phyloP scores from a whole-genome alignment of 2,797 vertebrate genomes.

The Dromococcyx pavoninus region DNA sequence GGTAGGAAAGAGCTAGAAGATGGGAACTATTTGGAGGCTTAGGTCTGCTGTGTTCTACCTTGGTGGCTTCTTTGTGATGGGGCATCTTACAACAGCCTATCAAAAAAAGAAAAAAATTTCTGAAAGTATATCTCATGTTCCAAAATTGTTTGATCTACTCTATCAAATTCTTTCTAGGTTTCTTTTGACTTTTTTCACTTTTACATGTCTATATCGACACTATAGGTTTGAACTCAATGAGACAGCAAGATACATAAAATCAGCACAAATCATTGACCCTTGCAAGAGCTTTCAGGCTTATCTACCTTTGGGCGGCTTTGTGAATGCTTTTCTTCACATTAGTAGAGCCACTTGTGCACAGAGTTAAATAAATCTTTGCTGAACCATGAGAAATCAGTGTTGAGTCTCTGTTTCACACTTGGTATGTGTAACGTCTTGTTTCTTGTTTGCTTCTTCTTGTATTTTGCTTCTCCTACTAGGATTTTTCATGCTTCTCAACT shows the following conservation, averaged over 20 bases:
- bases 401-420: background rate
- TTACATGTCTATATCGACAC: rapidly evolving
- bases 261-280: background rate
- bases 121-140: background rate
- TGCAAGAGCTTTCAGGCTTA: background rate
- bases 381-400: background rate
- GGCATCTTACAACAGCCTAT: background rate
- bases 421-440: background rate
- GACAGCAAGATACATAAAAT: background rate
- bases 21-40: background rate
- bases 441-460: background rate
- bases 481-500: background rate
- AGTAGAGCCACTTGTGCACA: background rate
- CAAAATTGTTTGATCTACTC: background rate
- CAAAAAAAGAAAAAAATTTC: background rate
- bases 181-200: background rate
- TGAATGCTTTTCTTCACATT: background rate
- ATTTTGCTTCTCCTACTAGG: background rate
- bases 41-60: background rate
- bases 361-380: background rate
- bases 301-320: background rate
- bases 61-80: background rate
- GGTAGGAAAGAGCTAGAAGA: background rate
- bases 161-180: background rate
- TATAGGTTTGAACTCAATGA: background rate